Evolutionary conservation across 2,797 vertebrate species (phyloP), one percentile per base, ranked within the genome.

Genomic region (Thaleichthys pacificus): DNA sequence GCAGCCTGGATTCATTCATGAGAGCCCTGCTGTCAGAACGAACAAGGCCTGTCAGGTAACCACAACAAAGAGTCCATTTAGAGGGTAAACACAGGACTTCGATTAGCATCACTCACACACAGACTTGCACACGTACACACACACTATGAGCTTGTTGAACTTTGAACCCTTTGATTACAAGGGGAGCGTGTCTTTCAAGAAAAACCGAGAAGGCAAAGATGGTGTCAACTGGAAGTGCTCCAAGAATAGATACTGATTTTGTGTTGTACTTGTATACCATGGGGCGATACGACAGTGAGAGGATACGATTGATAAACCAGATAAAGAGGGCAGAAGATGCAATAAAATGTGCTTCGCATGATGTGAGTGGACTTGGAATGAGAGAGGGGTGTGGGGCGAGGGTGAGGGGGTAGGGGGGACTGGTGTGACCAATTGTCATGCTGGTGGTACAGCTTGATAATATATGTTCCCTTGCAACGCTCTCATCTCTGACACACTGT

Each of bases 41-140:
- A 79, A 77, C 78, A 75, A 71, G 68, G 72, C 24, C 62, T 69
- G 76, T 74, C 76, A 70, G 62, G 35, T 42, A 77, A 66, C 70
- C 71, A 80, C 78, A 82, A 82, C 83, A 79, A 62, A 70, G 64
- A 80, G 76, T 77, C 76, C 73, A 77, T 80, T 80, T 71, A 66
- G 65, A 58, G 8, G 62, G 49, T 57, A 68, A 71, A 62, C 42
- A 62, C 47, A 63, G 11, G 12, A 26, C 3, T 32, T 42, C 67
- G 68, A 61, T 61, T 66, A 70, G 60, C 66, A 54, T 35, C 61
- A 49, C 24, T 49, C 42, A 74, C 66, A 70, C 47, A 19, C 30
- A 56, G 15, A 35, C 68, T 6, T 8, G 32, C 61, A 28, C 21
- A 61, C 35, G 8, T 63, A 69, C 74, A 57, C 42, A 58, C 60